Evolutionary conservation across 2,797 vertebrate genomes (phyloP), one percentile per base, ranked within the genome.

Genomic region (Coluber constrictor): DNA sequence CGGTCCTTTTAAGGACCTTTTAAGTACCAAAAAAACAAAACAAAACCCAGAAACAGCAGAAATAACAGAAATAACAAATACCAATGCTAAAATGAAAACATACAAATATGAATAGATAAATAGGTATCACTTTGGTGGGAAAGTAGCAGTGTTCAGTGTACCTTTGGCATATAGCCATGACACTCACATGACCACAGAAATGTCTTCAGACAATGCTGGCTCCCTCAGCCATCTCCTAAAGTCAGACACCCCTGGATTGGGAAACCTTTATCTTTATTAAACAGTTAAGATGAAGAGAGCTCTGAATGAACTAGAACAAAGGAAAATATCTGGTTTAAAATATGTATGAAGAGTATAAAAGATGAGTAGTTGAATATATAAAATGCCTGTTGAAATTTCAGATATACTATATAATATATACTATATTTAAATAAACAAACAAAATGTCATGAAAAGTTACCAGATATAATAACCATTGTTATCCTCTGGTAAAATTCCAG

Each of bases 321-420:
- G 1, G 3, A 59, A 89, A 90, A 13, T 0, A 0, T 92, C 70
- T 54, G 54, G 59, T 57, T 60, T 66, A 6, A 89, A 93, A 57
- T 23, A 11, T 0, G 0, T 0, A 87, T 74, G 60, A 47, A 92
- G 92, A 89, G 54, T 60, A 93, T 90, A 66, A 90, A 83, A 83
- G 59, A 88, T 89, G 86, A 93, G 86, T 79, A 29, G 66, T 23
- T 74, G 29, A 43, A 16, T 32, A 37, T 89, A 57, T 93, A 43
- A 93, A 83, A 89, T 88, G 51, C 37, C 70, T 55, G 15, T 25
- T 79, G 63, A 27, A 57, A 61, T 25, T 90, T 86, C 56, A 90
- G 89, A 29, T 56, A 89, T 0, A 0, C 15, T 90, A 47, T 87
- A 83, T 61, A 3, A 51, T 43, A n/a, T 57, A 89, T 0, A 0